These are phyloP conservation scores for Nemurella pictetii DNA, from an alignment of 2,888 invertebrate species.

Conservation along the genomic window DNA sequence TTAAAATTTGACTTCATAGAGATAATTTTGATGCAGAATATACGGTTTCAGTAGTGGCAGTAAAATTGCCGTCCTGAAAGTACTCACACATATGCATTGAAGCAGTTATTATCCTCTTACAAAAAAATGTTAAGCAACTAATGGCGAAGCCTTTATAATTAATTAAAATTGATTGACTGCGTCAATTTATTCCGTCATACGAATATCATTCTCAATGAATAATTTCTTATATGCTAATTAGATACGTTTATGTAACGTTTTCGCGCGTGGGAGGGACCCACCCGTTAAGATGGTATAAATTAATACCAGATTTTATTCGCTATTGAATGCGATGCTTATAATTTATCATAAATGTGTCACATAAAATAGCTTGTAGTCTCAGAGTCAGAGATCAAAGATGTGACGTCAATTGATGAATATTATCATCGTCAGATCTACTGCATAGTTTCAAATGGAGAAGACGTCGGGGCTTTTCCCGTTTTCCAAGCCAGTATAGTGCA, in stretches of 20 bases:
- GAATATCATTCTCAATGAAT: background rate
- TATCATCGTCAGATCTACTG: background rate
- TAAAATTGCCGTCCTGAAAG: background rate
- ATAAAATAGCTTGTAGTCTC: background rate
- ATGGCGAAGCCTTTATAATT: background rate
- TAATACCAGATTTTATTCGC: background rate
- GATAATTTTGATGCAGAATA: no score
- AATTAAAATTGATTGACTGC: background rate
- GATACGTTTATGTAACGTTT: background rate
- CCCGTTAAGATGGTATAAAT: background rate
- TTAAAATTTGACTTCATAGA: no score
- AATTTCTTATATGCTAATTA: background rate
- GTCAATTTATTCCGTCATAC: background rate
- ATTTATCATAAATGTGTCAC: background rate
- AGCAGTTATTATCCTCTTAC: background rate
- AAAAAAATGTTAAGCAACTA: background rate
- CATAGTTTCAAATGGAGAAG: background rate
- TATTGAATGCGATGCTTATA: background rate
- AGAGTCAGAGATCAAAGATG: background rate
- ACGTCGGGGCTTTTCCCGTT: background rate
- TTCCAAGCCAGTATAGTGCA: no score
- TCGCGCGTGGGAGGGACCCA: background rate
- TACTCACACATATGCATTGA: background rate
- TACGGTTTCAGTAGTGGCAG: no score
- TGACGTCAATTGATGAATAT: conserved; percentile 20